Percentiles rank a stretch among this genome's conserved stretches.
These are phyloP conservation scores for Capitella teleta DNA, from an alignment of 1,140 invertebrate genomes.

Conservation along the genomic window DNA sequence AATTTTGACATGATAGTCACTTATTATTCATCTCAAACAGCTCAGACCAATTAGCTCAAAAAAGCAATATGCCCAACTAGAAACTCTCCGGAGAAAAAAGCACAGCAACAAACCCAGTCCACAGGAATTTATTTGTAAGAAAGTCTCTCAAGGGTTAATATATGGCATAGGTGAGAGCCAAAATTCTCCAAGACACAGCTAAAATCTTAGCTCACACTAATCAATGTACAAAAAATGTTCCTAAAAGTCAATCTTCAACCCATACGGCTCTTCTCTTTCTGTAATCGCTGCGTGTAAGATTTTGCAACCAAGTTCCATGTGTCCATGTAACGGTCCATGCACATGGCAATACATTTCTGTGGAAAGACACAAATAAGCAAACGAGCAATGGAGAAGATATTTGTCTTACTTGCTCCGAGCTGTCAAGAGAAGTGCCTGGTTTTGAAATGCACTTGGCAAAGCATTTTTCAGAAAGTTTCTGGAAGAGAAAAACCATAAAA, in stretches of 20 bases:
- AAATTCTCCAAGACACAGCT: too few species aligned
- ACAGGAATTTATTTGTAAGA: too few species aligned
- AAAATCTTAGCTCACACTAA: too few species aligned
- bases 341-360: conserved; percentile 92
- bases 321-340: conserved; percentile 96
- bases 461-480: neutral
- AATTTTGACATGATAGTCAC: too few species aligned
- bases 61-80: too few species aligned
- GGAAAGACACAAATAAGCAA: neutral
- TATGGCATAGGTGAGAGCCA: too few species aligned
- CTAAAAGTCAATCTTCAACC: conserved; percentile 3
- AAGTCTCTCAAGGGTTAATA: too few species aligned
- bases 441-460: neutral
- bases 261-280: conserved; percentile 37
- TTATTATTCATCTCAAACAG: too few species aligned
- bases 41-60: too few species aligned
- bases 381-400: neutral
- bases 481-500: neutral
- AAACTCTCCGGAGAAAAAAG: too few species aligned
- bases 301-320: conserved; percentile 80
- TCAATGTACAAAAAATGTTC: too few species aligned
- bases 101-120: too few species aligned
- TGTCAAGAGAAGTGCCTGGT: neutral
- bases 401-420: neutral
- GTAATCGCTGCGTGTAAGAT: conserved; percentile 69